phyloP scores from a whole-genome alignment of 1,140 invertebrate species.

The Drosophila bocqueti region DNA sequence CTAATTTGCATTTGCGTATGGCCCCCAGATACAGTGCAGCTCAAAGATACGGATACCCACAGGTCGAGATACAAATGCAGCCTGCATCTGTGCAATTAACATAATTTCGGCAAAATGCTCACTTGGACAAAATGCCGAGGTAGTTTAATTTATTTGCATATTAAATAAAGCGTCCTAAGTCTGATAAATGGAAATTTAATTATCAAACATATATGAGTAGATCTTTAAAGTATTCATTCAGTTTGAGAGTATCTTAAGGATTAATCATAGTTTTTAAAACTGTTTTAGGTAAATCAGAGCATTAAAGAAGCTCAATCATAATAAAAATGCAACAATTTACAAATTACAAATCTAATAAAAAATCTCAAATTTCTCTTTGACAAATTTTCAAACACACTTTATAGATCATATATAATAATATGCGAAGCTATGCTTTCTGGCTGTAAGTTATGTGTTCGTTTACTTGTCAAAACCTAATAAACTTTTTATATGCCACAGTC shows the following conservation, averaged over 20 bases:
- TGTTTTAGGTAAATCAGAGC: not conserved
- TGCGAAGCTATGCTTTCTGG: not conserved
- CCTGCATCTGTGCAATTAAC: slow-evolving; percentile 68
- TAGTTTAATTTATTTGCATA: slow-evolving; percentile 5
- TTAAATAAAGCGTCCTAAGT: not conserved
- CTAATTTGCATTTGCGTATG: slow-evolving; percentile 66
- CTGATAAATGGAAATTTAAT: not conserved
- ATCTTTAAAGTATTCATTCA: not conserved
- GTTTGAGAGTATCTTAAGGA: too few species aligned
- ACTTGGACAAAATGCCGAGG: slow-evolving; percentile 48
- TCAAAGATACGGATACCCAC: slow-evolving; percentile 18
- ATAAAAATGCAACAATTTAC: not conserved
- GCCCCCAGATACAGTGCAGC: slow-evolving; percentile 38
- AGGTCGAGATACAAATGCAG: slow-evolving; percentile 41
- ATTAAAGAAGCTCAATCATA: not conserved
- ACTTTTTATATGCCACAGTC: slow-evolving; percentile 46
- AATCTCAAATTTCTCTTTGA: not conserved
- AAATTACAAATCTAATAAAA: not conserved
- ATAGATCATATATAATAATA: slow-evolving; percentile 2
- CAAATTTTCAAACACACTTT: not conserved
- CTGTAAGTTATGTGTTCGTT: slow-evolving; percentile 55
- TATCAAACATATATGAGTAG: not conserved
- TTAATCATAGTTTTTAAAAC: not conserved
- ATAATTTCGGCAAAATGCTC: slow-evolving; percentile 68
- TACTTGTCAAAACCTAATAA: slow-evolving; percentile 66